A percentile compares a stretch with the other conserved stretches of the same genome.
These are phyloP conservation scores for Macrophya alboannulata DNA, from an alignment of 2,888 invertebrate species.

Conservation along the genomic window DNA sequence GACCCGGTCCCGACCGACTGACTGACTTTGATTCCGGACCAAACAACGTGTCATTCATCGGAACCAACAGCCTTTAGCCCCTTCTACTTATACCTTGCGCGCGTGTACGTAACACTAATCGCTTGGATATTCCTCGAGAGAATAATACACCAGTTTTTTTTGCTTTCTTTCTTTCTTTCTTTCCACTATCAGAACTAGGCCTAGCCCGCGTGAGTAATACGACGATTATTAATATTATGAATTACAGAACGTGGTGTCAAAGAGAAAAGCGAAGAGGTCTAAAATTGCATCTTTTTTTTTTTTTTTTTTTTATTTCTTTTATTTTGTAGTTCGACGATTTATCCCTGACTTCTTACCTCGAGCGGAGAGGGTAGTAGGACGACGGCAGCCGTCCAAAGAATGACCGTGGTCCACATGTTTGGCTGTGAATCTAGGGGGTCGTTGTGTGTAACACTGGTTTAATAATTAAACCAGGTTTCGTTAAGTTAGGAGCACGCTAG, in stretches of 20 bases:
- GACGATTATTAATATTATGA: not conserved
- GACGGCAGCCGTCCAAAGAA: slow-evolving; percentile 77
- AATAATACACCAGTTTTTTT: slow-evolving; percentile 24
- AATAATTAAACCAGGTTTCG: slow-evolving; percentile 40
- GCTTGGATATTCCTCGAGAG: slow-evolving; percentile 18
- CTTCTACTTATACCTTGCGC: slow-evolving; percentile 53
- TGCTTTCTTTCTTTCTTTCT: no score
- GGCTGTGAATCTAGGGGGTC: slow-evolving; percentile 40
- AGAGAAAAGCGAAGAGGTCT: not conserved
- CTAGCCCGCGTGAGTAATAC: not conserved
- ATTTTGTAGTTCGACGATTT: not conserved
- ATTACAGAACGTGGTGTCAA: not conserved
- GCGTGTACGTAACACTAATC: slow-evolving; percentile 56
- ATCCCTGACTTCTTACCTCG: slow-evolving; percentile 70
- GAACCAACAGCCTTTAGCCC: slow-evolving; percentile 66
- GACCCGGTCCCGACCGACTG: slow-evolving; percentile 28
- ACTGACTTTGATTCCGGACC: slow-evolving; percentile 68
- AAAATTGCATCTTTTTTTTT: no score
- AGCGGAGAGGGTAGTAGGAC: slow-evolving; percentile 74
- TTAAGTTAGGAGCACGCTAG: slow-evolving; percentile 22
- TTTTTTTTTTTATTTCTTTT: no score
- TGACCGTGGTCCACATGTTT: slow-evolving; percentile 78
- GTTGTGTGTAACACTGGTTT: slow-evolving; percentile 38
- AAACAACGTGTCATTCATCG: slow-evolving; percentile 71
- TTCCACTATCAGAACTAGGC: not conserved